These are phyloP conservation scores for Parambassis ranga DNA, from an alignment of 2,797 vertebrate species.

Conservation along the genomic window DNA sequence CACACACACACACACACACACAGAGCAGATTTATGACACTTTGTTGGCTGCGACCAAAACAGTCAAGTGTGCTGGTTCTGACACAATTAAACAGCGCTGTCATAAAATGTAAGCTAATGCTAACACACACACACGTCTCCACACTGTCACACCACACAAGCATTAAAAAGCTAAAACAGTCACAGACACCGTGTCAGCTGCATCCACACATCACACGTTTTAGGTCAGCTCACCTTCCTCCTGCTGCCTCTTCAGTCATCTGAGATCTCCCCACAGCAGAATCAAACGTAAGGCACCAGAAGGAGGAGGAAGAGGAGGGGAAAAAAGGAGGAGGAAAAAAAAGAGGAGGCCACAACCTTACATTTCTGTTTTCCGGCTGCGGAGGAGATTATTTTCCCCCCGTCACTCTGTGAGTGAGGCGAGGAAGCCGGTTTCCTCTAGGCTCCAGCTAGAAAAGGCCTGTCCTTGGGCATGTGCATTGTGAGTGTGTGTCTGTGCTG, in stretches of 20 bases:
- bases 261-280: constrained; percentile 42
- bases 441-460: constrained; percentile 40
- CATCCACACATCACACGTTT: neutral
- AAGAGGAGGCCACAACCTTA: constrained; percentile 39
- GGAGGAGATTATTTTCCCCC: constrained; percentile 33
- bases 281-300: constrained; percentile 46
- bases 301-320: neutral
- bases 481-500: constrained; percentile 53
- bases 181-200: constrained; percentile 26
- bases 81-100: neutral
- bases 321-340: neutral
- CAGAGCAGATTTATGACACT: constrained; percentile 61
- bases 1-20: neutral
- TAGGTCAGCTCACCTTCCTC: constrained; percentile 57
- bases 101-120: constrained; percentile 4
- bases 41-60: constrained; percentile 51
- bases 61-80: neutral
- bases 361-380: constrained; percentile 48
- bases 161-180: neutral
- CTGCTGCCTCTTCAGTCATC: constrained; percentile 64
- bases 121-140: constrained; percentile 11
- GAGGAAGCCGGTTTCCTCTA: constrained; percentile 66
- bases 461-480: constrained; percentile 64
- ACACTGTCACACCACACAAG: constrained; percentile 1
- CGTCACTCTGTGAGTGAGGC: constrained; percentile 34